Base-by-base conservation (phyloP, 2,888 invertebrate genomes). In the Oeneis ivallda region DNA sequence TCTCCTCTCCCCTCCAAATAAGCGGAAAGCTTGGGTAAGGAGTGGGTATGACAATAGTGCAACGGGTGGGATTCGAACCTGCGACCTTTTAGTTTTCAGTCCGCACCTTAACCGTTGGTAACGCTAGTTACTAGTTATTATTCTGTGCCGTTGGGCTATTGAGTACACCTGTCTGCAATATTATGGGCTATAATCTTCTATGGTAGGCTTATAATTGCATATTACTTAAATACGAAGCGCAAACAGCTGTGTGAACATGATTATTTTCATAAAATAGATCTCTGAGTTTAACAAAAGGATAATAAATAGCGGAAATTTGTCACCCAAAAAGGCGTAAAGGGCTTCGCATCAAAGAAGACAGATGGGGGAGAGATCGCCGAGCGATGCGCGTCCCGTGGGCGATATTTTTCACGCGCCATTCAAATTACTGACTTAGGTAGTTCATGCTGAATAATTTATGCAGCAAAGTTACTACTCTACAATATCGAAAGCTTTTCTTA, bases 381-480 rank as follows among this genome's bases (percentile, higher is more conserved):
- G 50, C 66, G 66, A 56, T 54, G 58, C 54, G 54, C 52, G 56
- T 65, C 69, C 62, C 67, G 43, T 39, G 64, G 71, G 74, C 72
- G 71, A 77, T 77, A 79, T 83, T 83, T 84, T 81, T 81, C 79
- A 79, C 75, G 74, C 75, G 71, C 71, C 75, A 75, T 73, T 74
- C 72, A 82, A 84, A 81, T 81, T 78, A 78, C 77, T 73, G 74
- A 72, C 76, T 76, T 75, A 80, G 76, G 15, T 54, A 26, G 65
- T 80, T 79, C 76, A 81, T 79, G 80, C 73, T 78, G 79, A 82
- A 82, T 84, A 76, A 73, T 74, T 74, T 74, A 72, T 76, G 74
- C 63, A 54, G 66, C 71, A 11, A 49, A 19, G 70, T 66, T 60
- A 67, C 70, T 32, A 56, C 56, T 59, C 49, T 67, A 64, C 50